Evolutionary conservation across 1,140 invertebrate genomes (phyloP), one percentile per base, ranked within the genome.

Genomic region (Pantala flavescens): DNA sequence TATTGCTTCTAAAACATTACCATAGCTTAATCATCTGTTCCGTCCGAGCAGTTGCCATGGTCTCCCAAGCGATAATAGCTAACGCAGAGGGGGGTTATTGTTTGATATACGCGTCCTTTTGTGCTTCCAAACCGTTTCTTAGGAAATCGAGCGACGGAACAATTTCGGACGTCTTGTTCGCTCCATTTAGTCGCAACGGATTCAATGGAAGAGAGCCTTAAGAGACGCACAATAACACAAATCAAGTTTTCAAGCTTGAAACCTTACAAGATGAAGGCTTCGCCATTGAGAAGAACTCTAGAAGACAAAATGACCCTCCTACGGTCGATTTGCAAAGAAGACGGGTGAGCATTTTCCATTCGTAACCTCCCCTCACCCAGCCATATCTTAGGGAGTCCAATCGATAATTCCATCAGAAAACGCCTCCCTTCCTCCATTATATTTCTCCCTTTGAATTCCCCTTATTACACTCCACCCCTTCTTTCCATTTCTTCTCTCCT

Each of bases 351-450:
- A 21, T 21, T 16, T 63, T 16, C 49, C 49, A 21, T 63, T 63
- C 49, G 49, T 63, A 16, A 3, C n/a, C n/a, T 63, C 49, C 49
- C 49, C 49, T 19, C 12, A 12, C 49, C 49, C 49, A 63, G 49
- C 49, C 49, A 63, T 63, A 63, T 63, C 49, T 63, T 63, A 63
- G 49, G 49, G n/a, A 21, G 49, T 3, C 16, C 49, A 63, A 63
- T 63, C 49, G 49, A 63, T 63, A 63, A 63, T 63, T 63, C 49
- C 49, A 63, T 63, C 49, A 63, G 49, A 63, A 63, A 63, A 63
- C 49, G 49, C 49, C 49, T 63, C 49, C 49, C n/a, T 12, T 63
- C 49, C 49, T 19, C n/a, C 49, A 63, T 21, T 63, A 63, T 16
- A 21, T 63, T 63, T 63, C 49, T 63, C 49, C 49, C 49, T 21